Base-by-base conservation (phyloP, 2,888 invertebrate genomes). In the Aplocera efformata region DNA sequence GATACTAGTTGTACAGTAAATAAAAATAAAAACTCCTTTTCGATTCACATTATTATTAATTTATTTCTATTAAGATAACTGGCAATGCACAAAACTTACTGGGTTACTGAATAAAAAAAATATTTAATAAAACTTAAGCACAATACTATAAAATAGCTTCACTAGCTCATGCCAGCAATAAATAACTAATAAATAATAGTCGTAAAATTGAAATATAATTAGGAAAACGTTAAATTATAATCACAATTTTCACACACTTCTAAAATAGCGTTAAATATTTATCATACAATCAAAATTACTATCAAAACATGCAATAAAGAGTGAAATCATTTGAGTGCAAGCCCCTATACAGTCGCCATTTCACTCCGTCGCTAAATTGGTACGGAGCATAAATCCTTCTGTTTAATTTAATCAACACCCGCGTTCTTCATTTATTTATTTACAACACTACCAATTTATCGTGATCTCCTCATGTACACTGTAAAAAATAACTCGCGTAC, bases 321-420 rank as follows among this genome's bases (percentile, higher is more conserved):
- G 63, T 58, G 63, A 71, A 68, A 70, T 62, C 74, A 80, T 67
- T 79, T 75, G 73, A 72, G 59, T 48, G 44, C 49, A 50, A 61
- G 72, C 82, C 84, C 82, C 81, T 79, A 83, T 83, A 49, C 47
- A 52, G 56, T 71, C 65, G 72, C 77, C 72, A 80, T 79, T 83
- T 77, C 73, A 76, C 72, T 72, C 80, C 78, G 80, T 77, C 81
- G 85, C 84, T 84, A 80, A 85, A 85, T 85, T 84, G 83, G 76
- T 69, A 67, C 58, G 60, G 73, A 56, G 48, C 83, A 84, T 88
- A 88, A 86, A 84, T 86, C 68, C 60, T 72, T 67, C 77, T 72
- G 63, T 82, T 84, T 85, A 86, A 86, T 88, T 86, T 79, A 85
- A 86, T 88, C 84, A 88, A 82, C 85, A 72, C 76, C 70, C 71